Evolutionary conservation across 2,888 invertebrate species (phyloP).

Genomic region (Taphrorychus bicolor): DNA sequence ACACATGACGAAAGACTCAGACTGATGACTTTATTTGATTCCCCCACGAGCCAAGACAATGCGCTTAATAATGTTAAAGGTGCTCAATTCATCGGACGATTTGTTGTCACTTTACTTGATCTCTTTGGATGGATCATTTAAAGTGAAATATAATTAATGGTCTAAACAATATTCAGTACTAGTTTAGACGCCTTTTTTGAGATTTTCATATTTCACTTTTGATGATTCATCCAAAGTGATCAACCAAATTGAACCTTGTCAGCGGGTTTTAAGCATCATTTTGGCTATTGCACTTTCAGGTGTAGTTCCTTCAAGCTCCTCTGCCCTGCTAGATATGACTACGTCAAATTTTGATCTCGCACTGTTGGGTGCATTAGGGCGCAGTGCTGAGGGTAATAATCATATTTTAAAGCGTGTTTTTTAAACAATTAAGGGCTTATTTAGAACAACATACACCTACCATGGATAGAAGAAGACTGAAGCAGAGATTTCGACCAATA

Average conservation of each 20-base stretch:
- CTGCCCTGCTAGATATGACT: slow-evolving; percentile 47
- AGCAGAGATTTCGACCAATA: slow-evolving; percentile 45
- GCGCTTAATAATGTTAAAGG: slow-evolving; percentile 1
- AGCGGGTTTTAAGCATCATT: too few species aligned
- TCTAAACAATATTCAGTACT: too few species aligned
- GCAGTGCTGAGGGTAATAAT: background rate
- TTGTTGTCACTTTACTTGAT: too few species aligned
- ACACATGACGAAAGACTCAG: too few species aligned
- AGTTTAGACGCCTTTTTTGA: too few species aligned
- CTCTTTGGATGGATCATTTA: too few species aligned
- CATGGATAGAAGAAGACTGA: slow-evolving; percentile 45
- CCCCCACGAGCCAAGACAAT: background rate
- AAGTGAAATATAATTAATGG: too few species aligned
- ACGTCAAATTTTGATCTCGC: slow-evolving; percentile 50
- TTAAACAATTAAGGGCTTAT: background rate
- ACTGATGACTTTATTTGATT: slow-evolving; percentile 56
- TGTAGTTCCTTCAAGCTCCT: slow-evolving; percentile 29
- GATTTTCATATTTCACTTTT: too few species aligned
- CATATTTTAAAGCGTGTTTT: too few species aligned
- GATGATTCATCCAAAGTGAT: too few species aligned
- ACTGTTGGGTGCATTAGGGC: slow-evolving; percentile 41
- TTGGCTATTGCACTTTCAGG: background rate
- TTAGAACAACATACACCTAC: slow-evolving; percentile 11
- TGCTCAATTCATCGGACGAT: too few species aligned
- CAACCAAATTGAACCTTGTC: too few species aligned